These are phyloP conservation scores for Trichopria drosophilae DNA, from an alignment of 2,888 invertebrate genomes.

Conservation along the genomic window DNA sequence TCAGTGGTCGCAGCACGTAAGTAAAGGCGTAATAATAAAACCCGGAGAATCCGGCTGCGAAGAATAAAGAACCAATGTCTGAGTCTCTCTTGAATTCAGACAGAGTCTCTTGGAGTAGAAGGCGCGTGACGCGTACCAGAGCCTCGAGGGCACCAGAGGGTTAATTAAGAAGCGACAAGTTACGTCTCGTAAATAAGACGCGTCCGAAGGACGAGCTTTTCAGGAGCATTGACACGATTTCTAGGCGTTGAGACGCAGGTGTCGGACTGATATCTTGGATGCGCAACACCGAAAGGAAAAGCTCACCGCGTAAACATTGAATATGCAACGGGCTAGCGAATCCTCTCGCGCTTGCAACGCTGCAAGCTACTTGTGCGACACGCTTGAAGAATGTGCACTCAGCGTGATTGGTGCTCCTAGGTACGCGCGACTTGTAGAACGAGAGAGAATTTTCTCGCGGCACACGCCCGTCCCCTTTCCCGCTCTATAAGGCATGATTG, in stretches of 20 bases:
- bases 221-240: too few species aligned
- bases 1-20: too few species aligned
- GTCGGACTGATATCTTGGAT: too few species aligned
- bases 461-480: not conserved
- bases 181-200: slow-evolving; percentile 38
- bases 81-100: too few species aligned
- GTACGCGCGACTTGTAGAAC: slow-evolving; percentile 44
- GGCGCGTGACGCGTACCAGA: slow-evolving; percentile 1
- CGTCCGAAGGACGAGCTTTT: too few species aligned
- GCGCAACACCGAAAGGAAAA: too few species aligned
- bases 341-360: slow-evolving; percentile 20
- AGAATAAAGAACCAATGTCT: too few species aligned
- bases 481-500: not conserved
- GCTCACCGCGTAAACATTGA: too few species aligned
- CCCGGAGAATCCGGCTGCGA: too few species aligned
- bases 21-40: too few species aligned
- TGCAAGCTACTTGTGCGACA: slow-evolving; percentile 19
- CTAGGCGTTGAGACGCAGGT: too few species aligned
- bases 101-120: slow-evolving; percentile 9
- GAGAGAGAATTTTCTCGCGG: slow-evolving; percentile 35
- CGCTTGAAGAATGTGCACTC: slow-evolving; percentile 55
- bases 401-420: slow-evolving; percentile 52
- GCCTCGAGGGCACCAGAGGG: slow-evolving; percentile 35
- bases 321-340: slow-evolving; percentile 36
- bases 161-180: slow-evolving; percentile 51